Evolutionary conservation across 1,140 invertebrate species (phyloP).

Genomic region (Drosophila bifasciata): DNA sequence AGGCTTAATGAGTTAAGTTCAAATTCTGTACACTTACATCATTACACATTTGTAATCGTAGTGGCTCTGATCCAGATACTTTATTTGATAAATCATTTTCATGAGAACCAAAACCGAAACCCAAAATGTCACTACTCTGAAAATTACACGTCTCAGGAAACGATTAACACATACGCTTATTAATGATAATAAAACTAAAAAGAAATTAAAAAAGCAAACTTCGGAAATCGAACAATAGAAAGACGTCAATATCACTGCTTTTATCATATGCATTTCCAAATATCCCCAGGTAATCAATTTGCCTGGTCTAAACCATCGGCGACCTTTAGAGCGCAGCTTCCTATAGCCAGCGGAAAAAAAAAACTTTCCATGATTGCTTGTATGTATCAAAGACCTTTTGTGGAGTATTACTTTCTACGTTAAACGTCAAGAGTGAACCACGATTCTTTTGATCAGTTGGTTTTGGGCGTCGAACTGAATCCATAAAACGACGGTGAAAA

Average conservation of each 20-base stretch:
- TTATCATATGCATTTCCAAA: slow-evolving; percentile 96
- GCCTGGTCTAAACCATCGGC: slow-evolving; percentile 48
- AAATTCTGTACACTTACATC: not conserved
- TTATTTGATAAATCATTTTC: slow-evolving; percentile 98
- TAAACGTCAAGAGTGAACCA: not conserved
- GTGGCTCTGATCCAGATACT: slow-evolving; percentile 91
- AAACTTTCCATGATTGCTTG: slow-evolving; percentile 38
- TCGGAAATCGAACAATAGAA: slow-evolving; percentile 84
- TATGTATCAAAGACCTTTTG: not conserved
- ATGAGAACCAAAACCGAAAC: slow-evolving; percentile 92
- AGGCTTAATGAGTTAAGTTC: not conserved
- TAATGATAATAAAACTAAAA: slow-evolving; percentile 90
- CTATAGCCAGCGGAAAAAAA: slow-evolving; percentile 23
- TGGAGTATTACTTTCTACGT: not conserved
- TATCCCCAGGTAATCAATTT: slow-evolving; percentile 88
- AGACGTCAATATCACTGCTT: slow-evolving; percentile 91
- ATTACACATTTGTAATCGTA: slow-evolving; percentile 62
- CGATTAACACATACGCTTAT: slow-evolving; percentile 89
- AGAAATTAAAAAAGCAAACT: slow-evolving; percentile 86
- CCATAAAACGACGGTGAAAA: slow-evolving; percentile 89
- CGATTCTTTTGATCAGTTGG: not conserved
- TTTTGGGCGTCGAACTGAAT: slow-evolving; percentile 51
- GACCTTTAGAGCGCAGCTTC: slow-evolving; percentile 19
- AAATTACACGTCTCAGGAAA: slow-evolving; percentile 88
- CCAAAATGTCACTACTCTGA: slow-evolving; percentile 90